Percentiles rank a stretch among this genome's conserved stretches.
phyloP scores from a whole-genome alignment of 2,888 invertebrate species.

The Aporophyla lueneburgensis region DNA sequence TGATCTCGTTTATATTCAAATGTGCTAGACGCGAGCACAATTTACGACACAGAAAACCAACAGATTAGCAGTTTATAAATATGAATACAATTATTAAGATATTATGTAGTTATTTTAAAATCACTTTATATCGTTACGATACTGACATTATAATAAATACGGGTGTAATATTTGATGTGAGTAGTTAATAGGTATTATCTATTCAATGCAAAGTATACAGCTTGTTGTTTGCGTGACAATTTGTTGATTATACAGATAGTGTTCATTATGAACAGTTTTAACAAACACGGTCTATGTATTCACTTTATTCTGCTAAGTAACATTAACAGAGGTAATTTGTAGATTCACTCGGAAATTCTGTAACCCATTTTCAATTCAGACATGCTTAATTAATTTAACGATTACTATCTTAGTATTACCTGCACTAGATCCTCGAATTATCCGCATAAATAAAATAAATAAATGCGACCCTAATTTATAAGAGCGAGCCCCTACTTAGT shows the following conservation, averaged over 20 bases:
- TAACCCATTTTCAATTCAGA: slow-evolving; percentile 16
- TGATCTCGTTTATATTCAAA: slow-evolving; percentile 72
- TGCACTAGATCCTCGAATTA: slow-evolving; percentile 6
- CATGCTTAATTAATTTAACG: slow-evolving; percentile 23
- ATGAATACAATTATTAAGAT: slow-evolving; percentile 64
- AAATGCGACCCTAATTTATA: slow-evolving; percentile 36
- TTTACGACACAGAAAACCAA: slow-evolving; percentile 68
- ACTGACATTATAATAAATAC: slow-evolving; percentile 31
- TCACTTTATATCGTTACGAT: slow-evolving; percentile 42
- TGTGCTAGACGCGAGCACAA: slow-evolving; percentile 63
- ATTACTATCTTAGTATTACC: slow-evolving; percentile 35
- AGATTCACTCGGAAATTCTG: neutral
- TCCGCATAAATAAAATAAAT: slow-evolving; percentile 28
- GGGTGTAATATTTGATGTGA: slow-evolving; percentile 21
- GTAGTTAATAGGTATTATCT: slow-evolving; percentile 20
- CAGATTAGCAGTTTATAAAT: slow-evolving; percentile 69
- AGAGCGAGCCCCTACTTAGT: slow-evolving; percentile 29
- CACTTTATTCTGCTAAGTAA: slow-evolving; percentile 27
- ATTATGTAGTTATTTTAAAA: slow-evolving; percentile 50
- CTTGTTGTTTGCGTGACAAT: slow-evolving; percentile 34
- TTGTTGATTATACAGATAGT: slow-evolving; percentile 43
- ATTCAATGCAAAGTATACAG: slow-evolving; percentile 35
- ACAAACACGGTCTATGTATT: slow-evolving; percentile 22
- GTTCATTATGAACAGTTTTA: slow-evolving; percentile 29
- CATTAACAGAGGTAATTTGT: slow-evolving; percentile 24